Base-by-base conservation (phyloP, 2,797 vertebrate species). In the Acestrorhynchus altus region DNA sequence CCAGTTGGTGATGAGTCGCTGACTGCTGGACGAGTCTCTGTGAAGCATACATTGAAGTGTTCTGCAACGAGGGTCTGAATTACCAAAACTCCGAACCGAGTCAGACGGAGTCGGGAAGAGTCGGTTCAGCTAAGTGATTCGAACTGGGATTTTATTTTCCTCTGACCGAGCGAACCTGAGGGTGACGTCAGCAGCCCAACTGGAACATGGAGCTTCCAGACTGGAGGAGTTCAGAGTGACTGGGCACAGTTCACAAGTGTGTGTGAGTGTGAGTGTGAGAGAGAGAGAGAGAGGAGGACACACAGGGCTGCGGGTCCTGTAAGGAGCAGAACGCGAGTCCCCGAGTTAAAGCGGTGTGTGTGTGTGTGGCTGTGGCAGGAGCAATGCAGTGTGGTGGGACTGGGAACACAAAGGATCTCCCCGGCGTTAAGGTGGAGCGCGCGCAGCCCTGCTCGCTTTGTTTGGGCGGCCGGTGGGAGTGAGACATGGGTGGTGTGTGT, bases 201-300 rank as follows among this genome's bases (percentile, higher is more conserved):
- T 83, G 83, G 84, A 84, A 86, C 82, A 85, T 81, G 85, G 84
- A 79, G 81, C 81, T 81, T 74, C 51, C 81, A 85, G 86, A 85
- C 84, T 84, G 86, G 84, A 83, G 61, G 57, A 82, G 68, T 69
- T 61, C 74, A 71, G 26, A 4, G 66, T 39, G 66, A 51, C 20
- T 69, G 66, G 66, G 39, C 26, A 18, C 28, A 20, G 26, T 69
- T 52, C n/a, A n/a, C n/a, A n/a, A n/a, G n/a, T n/a, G n/a, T n/a
- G n/a, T n/a, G n/a, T n/a, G n/a, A n/a, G n/a, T n/a, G n/a, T n/a
- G n/a, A n/a, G n/a, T n/a, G n/a, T n/a, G n/a, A n/a, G n/a, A n/a
- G n/a, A n/a, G n/a, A n/a, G n/a, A n/a, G n/a, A n/a, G n/a, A n/a
- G n/a, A n/a, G n/a, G n/a, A n/a, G n/a, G n/a, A n/a, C n/a, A n/a